Percentiles rank a stretch among this genome's conserved stretches.
Evolutionary conservation across 2,888 invertebrate species (phyloP).

Genomic region (Pycnomerus fuliginosus): DNA sequence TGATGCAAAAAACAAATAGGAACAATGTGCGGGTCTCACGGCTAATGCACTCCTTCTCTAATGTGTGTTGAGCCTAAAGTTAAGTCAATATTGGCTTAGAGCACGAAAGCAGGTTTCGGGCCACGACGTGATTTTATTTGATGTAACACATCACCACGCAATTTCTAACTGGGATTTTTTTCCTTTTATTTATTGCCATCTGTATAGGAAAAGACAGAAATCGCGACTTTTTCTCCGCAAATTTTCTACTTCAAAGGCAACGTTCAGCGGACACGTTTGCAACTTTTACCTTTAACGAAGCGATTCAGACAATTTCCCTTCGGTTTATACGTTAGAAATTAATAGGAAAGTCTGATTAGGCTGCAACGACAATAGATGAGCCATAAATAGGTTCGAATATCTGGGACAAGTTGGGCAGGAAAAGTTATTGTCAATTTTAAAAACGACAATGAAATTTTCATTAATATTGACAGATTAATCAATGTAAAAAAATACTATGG

Average conservation of each 20-base stretch:
- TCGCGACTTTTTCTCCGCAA: constrained; percentile 4
- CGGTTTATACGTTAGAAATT: too few species aligned
- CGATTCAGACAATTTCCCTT: too few species aligned
- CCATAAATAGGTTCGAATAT: too few species aligned
- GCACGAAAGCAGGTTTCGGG: constrained; percentile 11
- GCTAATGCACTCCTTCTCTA: constrained; percentile 20
- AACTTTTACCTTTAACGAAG: too few species aligned
- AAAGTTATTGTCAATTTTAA: too few species aligned
- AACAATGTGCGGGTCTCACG: constrained; percentile 10
- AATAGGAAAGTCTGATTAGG: too few species aligned
- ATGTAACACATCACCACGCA: constrained; percentile 9
- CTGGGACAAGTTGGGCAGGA: too few species aligned
- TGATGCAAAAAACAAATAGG: constrained; percentile 17
- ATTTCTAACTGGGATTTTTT: background rate
- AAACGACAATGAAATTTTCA: too few species aligned
- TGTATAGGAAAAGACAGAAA: background rate
- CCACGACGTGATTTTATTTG: constrained; percentile 9
- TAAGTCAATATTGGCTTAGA: constrained; percentile 18
- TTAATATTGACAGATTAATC: too few species aligned
- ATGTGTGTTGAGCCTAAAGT: constrained; percentile 21
- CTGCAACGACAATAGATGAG: too few species aligned
- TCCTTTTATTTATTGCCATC: background rate
- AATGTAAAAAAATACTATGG: too few species aligned
- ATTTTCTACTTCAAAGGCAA: constrained; percentile 9
- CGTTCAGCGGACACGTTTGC: too few species aligned